These are phyloP conservation scores for Botia almorhae DNA, from an alignment of 2,797 vertebrate genomes.

Conservation along the genomic window DNA sequence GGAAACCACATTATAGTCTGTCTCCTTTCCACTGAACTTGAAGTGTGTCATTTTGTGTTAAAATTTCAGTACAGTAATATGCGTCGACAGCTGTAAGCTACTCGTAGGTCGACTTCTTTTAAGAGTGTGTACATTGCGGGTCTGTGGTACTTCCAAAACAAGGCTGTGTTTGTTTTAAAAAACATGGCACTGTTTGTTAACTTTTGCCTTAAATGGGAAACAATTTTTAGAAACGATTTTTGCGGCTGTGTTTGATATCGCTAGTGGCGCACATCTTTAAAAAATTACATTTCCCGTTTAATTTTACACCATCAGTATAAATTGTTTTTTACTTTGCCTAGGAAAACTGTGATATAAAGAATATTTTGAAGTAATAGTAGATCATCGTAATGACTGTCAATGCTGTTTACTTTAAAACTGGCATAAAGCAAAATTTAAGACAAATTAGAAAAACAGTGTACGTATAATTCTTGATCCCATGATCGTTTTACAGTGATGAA, in stretches of 20 bases:
- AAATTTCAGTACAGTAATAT: not conserved
- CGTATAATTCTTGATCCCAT: constrained; percentile 20
- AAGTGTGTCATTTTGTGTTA: not conserved
- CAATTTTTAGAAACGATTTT: not conserved
- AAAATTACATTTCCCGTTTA: not conserved
- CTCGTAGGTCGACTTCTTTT: not conserved
- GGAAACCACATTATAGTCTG: not conserved
- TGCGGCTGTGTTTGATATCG: no score
- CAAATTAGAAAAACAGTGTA: constrained; percentile 8
- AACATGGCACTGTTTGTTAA: not conserved
- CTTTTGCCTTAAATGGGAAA: not conserved
- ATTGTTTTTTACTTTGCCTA: constrained; percentile 1
- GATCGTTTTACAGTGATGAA: constrained; percentile 16
- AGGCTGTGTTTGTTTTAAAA: no score
- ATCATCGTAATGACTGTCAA: constrained; percentile 8
- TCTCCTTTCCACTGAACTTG: not conserved
- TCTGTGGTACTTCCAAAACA: no score
- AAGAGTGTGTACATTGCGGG: not conserved
- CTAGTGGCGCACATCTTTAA: not conserved
- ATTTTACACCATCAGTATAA: not conserved
- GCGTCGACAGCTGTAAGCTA: not conserved
- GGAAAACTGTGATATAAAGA: not conserved
- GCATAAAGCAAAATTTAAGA: constrained; percentile 10
- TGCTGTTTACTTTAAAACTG: constrained; percentile 32
- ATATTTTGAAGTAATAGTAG: not conserved